Percentiles rank a stretch among this genome's conserved stretches.
Conservation (phyloP, 2,797 vertebrate species). For the Helicolenus hilgendorfi region DNA sequence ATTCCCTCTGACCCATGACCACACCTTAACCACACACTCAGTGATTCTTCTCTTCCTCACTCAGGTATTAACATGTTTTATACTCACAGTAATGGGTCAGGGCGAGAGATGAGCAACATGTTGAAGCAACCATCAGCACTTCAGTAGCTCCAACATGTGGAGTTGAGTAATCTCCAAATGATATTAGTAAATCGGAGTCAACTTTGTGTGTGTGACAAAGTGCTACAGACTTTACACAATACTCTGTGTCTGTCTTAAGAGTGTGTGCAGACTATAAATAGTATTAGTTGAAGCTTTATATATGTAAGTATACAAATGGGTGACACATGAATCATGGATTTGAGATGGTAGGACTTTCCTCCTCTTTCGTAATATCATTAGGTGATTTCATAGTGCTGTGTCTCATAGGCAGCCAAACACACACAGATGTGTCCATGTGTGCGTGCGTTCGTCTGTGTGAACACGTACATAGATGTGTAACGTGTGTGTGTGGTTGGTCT, state of each 20-base stretch:
- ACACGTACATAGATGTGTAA: not conserved
- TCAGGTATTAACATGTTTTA: not conserved
- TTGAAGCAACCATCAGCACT: not conserved
- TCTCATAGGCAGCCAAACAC: not conserved
- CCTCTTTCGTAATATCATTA: not conserved
- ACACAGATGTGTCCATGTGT: not conserved
- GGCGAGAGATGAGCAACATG: not conserved
- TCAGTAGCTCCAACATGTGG: not conserved
- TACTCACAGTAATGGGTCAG: not conserved
- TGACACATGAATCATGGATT: not conserved
- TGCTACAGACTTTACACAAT: not conserved
- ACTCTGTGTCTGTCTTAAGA: not conserved
- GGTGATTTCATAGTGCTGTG: not conserved
- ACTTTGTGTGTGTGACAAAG: not conserved
- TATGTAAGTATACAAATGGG: no score
- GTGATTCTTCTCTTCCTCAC: not conserved
- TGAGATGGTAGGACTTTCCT: not conserved
- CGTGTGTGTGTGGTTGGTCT: not conserved
- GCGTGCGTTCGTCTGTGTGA: not conserved
- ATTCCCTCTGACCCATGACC: not conserved
- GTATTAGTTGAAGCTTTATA: not conserved
- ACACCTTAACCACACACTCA: not conserved
- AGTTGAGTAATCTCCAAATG: not conserved
- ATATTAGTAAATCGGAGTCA: not conserved
- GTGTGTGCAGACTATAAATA: not conserved